phyloP scores from a whole-genome alignment of 2,888 invertebrate genomes.

The Noctua pronuba region DNA sequence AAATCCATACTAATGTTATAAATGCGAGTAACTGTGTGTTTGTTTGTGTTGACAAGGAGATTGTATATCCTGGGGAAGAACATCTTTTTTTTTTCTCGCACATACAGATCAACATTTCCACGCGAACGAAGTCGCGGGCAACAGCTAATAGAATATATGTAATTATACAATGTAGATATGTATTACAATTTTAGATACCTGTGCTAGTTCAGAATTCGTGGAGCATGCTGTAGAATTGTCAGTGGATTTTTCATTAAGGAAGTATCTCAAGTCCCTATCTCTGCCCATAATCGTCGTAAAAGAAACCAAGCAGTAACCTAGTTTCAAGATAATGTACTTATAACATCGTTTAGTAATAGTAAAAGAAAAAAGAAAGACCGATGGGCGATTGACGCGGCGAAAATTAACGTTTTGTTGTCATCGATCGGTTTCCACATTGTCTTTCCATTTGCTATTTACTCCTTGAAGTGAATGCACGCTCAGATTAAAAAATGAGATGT shows the following conservation, averaged over 20 bases:
- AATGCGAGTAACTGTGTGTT: too few relatives aligned
- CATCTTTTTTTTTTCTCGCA: too few relatives aligned
- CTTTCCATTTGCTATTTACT: constrained; percentile 21
- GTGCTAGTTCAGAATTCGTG: not conserved
- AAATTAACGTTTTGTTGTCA: not conserved
- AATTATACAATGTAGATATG: not conserved
- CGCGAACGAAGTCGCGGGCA: not conserved
- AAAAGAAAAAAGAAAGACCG: not conserved
- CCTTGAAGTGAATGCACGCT: constrained; percentile 25
- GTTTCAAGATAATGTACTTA: not conserved
- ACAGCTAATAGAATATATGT: too few relatives aligned
- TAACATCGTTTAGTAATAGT: not conserved
- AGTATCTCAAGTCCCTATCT: not conserved
- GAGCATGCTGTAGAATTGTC: not conserved
- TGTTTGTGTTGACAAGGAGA: too few relatives aligned
- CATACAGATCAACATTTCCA: too few relatives aligned
- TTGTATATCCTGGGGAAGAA: too few relatives aligned
- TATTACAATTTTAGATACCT: not conserved
- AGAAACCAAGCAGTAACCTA: not conserved
- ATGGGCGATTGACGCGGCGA: not conserved
- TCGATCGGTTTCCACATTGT: not conserved
- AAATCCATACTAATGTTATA: too few relatives aligned
- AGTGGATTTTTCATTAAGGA: not conserved
- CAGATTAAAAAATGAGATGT: constrained; percentile 52
- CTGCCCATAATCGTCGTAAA: not conserved